These are phyloP conservation scores for Ceryle rudis DNA, from an alignment of 2,797 vertebrate species.

Conservation along the genomic window DNA sequence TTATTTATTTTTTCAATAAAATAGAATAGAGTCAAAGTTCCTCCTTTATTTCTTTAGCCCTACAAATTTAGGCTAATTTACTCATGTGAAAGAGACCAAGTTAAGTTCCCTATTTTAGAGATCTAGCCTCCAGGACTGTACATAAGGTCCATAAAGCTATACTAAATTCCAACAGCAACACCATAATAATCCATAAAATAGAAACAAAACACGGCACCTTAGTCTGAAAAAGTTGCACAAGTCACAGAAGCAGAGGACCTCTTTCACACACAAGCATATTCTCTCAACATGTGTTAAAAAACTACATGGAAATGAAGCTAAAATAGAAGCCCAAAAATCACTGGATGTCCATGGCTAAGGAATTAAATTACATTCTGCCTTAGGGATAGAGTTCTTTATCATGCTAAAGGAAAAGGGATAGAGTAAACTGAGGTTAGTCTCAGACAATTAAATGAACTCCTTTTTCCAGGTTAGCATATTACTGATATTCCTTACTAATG, in stretches of 20 bases:
- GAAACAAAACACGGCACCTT: not conserved
- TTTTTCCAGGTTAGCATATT: not conserved
- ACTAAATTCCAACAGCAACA: not conserved
- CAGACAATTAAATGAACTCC: not conserved
- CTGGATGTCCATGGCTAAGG: fast-evolving
- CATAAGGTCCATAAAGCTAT: not conserved
- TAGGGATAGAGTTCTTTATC: not conserved
- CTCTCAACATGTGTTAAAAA: not conserved
- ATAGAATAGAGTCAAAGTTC: not conserved
- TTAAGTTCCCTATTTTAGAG: not conserved
- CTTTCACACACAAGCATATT: not conserved
- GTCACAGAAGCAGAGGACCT: not conserved
- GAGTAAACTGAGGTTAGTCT: not conserved
- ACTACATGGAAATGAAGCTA: not conserved
- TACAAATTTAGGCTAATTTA: not conserved
- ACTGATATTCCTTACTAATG: not conserved
- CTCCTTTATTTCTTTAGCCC: not conserved
- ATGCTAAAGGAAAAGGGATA: not conserved
- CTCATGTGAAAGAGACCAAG: not conserved
- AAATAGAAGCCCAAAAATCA: not conserved
- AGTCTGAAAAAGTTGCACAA: not conserved
- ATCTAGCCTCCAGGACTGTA: not conserved
- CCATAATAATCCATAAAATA: not conserved
- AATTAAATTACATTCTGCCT: not conserved
- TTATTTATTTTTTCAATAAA: not conserved